phyloP scores from a whole-genome alignment of 2,113 vertebrate species.

The Phalacrocorax brasilianus region DNA sequence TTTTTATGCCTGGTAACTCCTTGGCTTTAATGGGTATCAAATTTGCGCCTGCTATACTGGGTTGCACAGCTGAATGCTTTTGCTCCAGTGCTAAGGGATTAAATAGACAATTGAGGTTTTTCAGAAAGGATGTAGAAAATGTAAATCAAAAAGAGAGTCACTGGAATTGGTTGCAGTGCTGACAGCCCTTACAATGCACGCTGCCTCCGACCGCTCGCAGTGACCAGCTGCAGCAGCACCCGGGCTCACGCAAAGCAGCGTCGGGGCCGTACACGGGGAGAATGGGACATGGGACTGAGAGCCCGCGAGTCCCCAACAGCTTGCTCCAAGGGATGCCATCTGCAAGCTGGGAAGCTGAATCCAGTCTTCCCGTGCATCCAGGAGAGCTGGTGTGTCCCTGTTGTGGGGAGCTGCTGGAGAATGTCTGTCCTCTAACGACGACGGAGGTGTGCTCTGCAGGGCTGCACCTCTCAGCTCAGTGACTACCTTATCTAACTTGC shows the following conservation, averaged over 20 bases:
- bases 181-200: conserved; percentile 29
- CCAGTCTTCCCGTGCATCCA: fast-evolving
- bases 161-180: conserved; percentile 20
- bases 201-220: not conserved
- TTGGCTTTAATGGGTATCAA: conserved; percentile 52
- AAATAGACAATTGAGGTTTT: conserved; percentile 65
- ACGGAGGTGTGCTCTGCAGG: not conserved
- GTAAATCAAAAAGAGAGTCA: conserved; percentile 44
- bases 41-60: conserved; percentile 45
- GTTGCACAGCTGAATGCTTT: conserved; percentile 42
- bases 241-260: fast-evolving
- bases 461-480: not conserved
- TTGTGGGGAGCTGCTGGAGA: not conserved
- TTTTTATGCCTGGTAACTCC: conserved; percentile 46
- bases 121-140: conserved; percentile 50
- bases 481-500: not conserved
- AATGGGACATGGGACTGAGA: not conserved
- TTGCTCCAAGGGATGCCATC: not conserved
- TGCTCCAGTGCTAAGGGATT: conserved; percentile 40
- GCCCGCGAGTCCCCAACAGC: not conserved
- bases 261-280: fast-evolving
- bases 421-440: not conserved
- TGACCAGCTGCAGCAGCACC: not conserved
- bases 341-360: not conserved
- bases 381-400: not conserved